Percentiles rank a stretch among this genome's conserved stretches.
Evolutionary conservation across 2,888 invertebrate species (phyloP).

Genomic region (Gasteruption jaculator): DNA sequence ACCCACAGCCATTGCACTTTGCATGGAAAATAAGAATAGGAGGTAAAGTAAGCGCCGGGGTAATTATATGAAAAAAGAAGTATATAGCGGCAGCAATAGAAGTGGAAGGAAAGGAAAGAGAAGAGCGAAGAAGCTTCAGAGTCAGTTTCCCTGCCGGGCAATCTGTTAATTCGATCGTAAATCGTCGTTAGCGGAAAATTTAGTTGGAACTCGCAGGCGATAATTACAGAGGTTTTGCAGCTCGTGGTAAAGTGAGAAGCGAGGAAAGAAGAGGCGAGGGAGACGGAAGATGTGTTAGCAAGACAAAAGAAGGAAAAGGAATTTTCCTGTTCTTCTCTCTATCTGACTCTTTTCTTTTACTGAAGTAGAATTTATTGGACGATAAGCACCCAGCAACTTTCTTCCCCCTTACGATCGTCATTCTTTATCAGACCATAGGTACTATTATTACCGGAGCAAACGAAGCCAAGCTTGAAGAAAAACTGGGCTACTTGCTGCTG

Average conservation of each 20-base stretch:
- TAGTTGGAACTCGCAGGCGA: conserved; percentile 39
- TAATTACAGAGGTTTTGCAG: conserved; percentile 41
- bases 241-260: conserved; percentile 18
- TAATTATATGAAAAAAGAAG: conserved; percentile 1
- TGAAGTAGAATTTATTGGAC: conserved; percentile 44
- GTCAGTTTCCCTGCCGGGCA: conserved; percentile 24
- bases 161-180: conserved; percentile 48
- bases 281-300: conserved; percentile 13
- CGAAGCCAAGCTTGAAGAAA: too few species aligned
- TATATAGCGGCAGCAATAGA: conserved; percentile 1
- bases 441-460: too few species aligned
- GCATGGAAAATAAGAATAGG: too few species aligned
- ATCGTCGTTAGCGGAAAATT: conserved; percentile 45
- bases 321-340: conserved; percentile 16
- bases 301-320: conserved; percentile 22
- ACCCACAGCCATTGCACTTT: too few species aligned
- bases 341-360: too few species aligned
- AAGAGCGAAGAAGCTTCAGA: conserved; percentile 18
- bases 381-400: conserved; percentile 43
- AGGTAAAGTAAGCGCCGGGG: too few species aligned
- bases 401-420: conserved; percentile 40
- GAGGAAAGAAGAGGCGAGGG: conserved; percentile 17
- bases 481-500: conserved; percentile 31
- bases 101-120: conserved; percentile 10
- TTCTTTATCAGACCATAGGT: conserved; percentile 39